Conservation (phyloP, 2,113 vertebrate species). For the Zosterops lateralis region DNA sequence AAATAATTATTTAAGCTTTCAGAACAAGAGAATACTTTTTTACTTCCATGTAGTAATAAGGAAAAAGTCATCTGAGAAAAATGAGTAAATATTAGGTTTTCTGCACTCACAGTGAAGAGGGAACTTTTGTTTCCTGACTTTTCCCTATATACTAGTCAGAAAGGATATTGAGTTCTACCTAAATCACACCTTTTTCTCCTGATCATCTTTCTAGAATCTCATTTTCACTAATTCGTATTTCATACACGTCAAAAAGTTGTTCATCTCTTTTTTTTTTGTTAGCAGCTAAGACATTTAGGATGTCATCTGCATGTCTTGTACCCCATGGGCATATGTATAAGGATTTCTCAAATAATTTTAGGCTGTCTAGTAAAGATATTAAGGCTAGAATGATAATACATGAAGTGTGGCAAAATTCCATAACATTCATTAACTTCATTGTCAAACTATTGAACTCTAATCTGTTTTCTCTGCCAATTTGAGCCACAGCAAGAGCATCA, state of each 20-base stretch:
- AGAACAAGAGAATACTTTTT: neutral
- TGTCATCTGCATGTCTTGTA: neutral
- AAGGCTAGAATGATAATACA: neutral
- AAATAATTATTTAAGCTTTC: neutral
- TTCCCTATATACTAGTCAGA: neutral
- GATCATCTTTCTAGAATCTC: neutral
- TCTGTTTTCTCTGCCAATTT: neutral
- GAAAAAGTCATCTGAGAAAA: neutral
- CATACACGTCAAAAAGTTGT: neutral
- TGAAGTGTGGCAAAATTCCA: neutral
- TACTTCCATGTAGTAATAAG: neutral
- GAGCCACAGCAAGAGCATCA: neutral
- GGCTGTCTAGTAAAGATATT: neutral
- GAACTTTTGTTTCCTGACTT: neutral
- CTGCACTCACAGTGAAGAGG: neutral
- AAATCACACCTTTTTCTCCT: neutral
- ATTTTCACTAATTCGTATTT: neutral
- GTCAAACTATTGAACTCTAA: neutral
- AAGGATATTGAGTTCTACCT: neutral
- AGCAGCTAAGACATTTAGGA: neutral
- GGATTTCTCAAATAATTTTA: neutral
- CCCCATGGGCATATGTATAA: neutral
- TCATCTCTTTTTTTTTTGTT: neutral
- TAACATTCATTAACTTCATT: neutral
- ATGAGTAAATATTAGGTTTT: neutral